A percentile compares a stretch with the other conserved stretches of the same genome.
Conservation (phyloP, 2,888 invertebrate species). For the Mythimna lalbum region DNA sequence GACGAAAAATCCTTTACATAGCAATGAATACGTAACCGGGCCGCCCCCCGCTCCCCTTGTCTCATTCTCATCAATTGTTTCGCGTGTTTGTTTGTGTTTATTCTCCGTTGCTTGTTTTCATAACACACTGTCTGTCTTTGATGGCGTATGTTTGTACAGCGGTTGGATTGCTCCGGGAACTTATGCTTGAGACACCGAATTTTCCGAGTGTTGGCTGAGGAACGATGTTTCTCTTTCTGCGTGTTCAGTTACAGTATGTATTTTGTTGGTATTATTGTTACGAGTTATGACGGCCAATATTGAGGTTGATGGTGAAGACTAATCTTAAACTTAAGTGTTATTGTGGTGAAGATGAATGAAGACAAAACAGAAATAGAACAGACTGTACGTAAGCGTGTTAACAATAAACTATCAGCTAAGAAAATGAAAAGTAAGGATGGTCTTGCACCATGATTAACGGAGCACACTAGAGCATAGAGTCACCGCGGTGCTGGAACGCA, state of each 20-base stretch:
- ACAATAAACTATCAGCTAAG: neutral
- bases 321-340: conserved; percentile 4
- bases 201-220: conserved; percentile 61
- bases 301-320: conserved; percentile 12
- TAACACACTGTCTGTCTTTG: conserved; percentile 89
- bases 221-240: conserved; percentile 56
- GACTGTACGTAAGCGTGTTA: neutral
- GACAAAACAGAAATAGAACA: neutral
- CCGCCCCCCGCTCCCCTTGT: conserved; percentile 68
- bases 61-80: conserved; percentile 88
- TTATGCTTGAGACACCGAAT: conserved; percentile 71
- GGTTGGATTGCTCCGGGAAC: conserved; percentile 81
- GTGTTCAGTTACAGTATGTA: conserved; percentile 43
- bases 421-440: conserved; percentile 8
- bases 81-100: conserved; percentile 88
- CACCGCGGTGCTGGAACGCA: no score
- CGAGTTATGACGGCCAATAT: conserved; percentile 38
- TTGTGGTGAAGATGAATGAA: conserved; percentile 11
- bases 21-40: conserved; percentile 76
- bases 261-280: conserved; percentile 41
- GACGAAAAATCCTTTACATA: conserved; percentile 78
- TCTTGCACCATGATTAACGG: neutral
- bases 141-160: conserved; percentile 84
- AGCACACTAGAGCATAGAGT: no score
- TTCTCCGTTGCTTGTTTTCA: conserved; percentile 88